Conservation (phyloP, 2,113 vertebrate genomes). For the Danionella cerebrum region DNA sequence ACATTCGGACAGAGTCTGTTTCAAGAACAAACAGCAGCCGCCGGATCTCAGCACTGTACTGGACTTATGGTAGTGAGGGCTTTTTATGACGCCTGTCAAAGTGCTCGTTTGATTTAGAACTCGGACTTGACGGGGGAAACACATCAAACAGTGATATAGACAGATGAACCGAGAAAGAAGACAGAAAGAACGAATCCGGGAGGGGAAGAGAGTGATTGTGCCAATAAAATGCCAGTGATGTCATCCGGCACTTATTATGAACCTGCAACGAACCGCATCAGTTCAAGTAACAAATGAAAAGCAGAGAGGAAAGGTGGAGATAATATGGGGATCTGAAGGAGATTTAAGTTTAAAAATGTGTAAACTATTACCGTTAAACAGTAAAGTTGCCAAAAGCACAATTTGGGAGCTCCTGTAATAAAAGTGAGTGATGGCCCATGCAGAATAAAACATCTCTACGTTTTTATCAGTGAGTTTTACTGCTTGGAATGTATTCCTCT, state of each 20-base stretch:
- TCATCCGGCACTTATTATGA: slow-evolving; percentile 17
- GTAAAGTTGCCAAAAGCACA: neutral
- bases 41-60: neutral
- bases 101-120: slow-evolving; percentile 28
- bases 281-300: slow-evolving; percentile 9
- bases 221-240: slow-evolving; percentile 37
- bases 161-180: slow-evolving; percentile 6
- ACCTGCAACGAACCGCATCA: slow-evolving; percentile 1
- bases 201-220: slow-evolving; percentile 8
- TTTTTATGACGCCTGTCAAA: slow-evolving; percentile 23
- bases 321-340: too few species aligned
- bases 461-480: slow-evolving; percentile 25
- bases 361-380: too few species aligned
- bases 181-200: neutral
- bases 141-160: slow-evolving; percentile 8
- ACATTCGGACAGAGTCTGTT: neutral
- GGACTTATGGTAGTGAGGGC: neutral
- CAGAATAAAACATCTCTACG: neutral
- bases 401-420: neutral
- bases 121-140: slow-evolving; percentile 5
- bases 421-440: neutral
- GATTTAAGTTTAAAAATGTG: too few species aligned
- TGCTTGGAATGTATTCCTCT: slow-evolving; percentile 32
- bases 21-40: neutral
- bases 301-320: neutral